Conservation (phyloP, 2,113 vertebrate genomes). For the Sitta europaea region DNA sequence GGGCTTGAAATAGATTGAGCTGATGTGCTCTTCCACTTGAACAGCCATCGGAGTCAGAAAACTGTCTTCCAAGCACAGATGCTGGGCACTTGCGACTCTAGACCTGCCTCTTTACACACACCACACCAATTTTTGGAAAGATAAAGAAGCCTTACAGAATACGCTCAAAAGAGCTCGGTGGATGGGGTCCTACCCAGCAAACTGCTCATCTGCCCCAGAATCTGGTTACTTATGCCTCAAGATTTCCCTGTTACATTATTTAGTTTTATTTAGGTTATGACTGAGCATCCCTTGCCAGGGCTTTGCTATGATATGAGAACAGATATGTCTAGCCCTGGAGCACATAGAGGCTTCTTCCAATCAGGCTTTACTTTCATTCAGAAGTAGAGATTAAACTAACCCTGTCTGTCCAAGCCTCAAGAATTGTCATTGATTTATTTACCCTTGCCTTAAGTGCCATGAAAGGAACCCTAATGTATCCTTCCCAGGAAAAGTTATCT, state of each 20-base stretch:
- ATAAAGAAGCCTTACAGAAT: background rate
- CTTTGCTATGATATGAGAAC: accelerated
- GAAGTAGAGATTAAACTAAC: background rate
- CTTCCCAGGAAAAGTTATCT: background rate
- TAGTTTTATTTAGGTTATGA: background rate
- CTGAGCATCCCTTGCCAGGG: background rate
- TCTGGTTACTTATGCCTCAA: background rate
- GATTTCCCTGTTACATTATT: background rate
- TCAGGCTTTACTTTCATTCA: background rate
- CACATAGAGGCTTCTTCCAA: background rate
- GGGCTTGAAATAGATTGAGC: background rate
- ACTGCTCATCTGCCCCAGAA: background rate
- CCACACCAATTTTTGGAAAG: background rate
- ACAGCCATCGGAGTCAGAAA: background rate
- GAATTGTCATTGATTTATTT: background rate
- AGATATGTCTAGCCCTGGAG: background rate
- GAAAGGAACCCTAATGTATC: background rate
- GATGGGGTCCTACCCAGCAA: too few species aligned
- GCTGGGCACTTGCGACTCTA: background rate
- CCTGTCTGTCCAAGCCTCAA: background rate
- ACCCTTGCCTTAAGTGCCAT: background rate
- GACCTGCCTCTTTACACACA: background rate
- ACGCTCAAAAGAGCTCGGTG: accelerated
- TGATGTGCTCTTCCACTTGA: background rate
- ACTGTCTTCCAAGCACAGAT: background rate